Evolutionary conservation across 2,888 invertebrate genomes (phyloP).

Genomic region (Rhamnusium bicolor): DNA sequence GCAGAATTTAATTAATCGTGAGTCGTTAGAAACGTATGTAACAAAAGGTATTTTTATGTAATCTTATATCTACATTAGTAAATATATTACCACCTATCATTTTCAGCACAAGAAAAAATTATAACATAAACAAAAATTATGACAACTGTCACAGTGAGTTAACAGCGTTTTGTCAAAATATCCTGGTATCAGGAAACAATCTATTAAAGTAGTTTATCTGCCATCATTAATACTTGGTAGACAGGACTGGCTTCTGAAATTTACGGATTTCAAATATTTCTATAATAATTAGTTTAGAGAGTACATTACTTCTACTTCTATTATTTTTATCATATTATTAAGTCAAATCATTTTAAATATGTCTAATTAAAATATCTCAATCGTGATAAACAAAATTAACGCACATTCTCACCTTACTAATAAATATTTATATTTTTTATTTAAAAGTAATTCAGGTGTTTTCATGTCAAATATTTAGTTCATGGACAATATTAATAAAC

Average conservation of each 20-base stretch:
- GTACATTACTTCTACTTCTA: too few species aligned
- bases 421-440: too few species aligned
- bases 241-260: not conserved
- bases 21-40: not conserved
- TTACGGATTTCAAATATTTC: too few species aligned
- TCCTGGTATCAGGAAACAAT: not conserved
- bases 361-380: too few species aligned
- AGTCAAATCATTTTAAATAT: too few species aligned
- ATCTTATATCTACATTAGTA: not conserved
- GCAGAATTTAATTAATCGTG: not conserved
- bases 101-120: conserved; percentile 1
- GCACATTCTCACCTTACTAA: too few species aligned
- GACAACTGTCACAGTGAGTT: not conserved
- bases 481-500: too few species aligned
- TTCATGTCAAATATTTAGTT: too few species aligned
- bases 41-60: not conserved
- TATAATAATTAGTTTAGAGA: too few species aligned
- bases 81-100: conserved; percentile 1
- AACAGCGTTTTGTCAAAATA: not conserved
- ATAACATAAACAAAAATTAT: conserved; percentile 5
- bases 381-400: too few species aligned
- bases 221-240: not conserved
- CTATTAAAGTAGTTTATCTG: not conserved
- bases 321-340: too few species aligned
- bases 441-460: too few species aligned